Evolutionary conservation across 2,113 vertebrate genomes (phyloP).

Genomic region (Anas platyrhynchos): DNA sequence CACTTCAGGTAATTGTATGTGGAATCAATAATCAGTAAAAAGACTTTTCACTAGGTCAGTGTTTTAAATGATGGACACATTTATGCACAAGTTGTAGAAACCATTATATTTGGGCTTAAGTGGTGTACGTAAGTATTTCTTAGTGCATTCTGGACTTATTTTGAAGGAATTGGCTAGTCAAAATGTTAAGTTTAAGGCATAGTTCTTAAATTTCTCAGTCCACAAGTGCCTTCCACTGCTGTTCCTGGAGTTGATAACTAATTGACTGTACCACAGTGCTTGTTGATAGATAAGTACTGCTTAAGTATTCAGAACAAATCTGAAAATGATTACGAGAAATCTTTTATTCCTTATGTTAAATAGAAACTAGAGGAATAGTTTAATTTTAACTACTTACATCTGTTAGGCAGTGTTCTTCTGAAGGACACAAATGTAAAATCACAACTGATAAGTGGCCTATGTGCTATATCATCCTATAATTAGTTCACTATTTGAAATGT

Average conservation of each 20-base stretch:
- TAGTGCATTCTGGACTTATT: neutral
- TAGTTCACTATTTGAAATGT: neutral
- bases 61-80: neutral
- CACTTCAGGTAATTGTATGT: neutral
- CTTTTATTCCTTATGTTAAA: neutral
- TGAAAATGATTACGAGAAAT: neutral
- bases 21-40: neutral
- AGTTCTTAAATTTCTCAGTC: neutral
- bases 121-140: neutral
- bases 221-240: neutral
- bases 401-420: neutral
- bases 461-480: neutral
- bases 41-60: neutral
- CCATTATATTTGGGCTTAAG: neutral
- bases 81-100: neutral
- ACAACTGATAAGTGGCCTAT: too few species aligned
- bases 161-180: neutral
- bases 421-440: neutral
- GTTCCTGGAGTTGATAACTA: neutral
- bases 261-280: neutral
- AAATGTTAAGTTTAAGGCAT: neutral
- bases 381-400: neutral
- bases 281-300: neutral
- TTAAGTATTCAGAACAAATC: neutral
- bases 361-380: neutral